These are phyloP conservation scores for Felis catus DNA, from an alignment of 2,113 vertebrate species.

Conservation along the genomic window F.catus_Fca126_mat1.0 CM031420.1:96698001-96698500, in stretches of 20 bases:
- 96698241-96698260: not conserved
- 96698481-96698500: slow-evolving; percentile 34
- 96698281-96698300: not conserved
- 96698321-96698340: not conserved
- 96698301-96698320: not conserved
- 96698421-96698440: not conserved
- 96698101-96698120: not conserved
- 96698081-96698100: not conserved
- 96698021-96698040: not conserved
- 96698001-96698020: slow-evolving; percentile 43
- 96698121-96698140: not conserved
- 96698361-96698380: not conserved
- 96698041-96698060: not conserved
- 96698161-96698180: not conserved
- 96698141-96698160: not conserved
- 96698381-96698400: not conserved
- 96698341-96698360: slow-evolving; percentile 1
- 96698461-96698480: slow-evolving; percentile 43
- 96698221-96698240: not conserved
- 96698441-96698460: not conserved
- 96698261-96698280: not conserved
- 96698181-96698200: not conserved
- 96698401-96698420: not conserved
- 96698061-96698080: not conserved
- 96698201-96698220: not conserved